These are phyloP conservation scores for Sisor rabdophorus DNA, from an alignment of 2,113 vertebrate species.

Conservation along the genomic window DNA sequence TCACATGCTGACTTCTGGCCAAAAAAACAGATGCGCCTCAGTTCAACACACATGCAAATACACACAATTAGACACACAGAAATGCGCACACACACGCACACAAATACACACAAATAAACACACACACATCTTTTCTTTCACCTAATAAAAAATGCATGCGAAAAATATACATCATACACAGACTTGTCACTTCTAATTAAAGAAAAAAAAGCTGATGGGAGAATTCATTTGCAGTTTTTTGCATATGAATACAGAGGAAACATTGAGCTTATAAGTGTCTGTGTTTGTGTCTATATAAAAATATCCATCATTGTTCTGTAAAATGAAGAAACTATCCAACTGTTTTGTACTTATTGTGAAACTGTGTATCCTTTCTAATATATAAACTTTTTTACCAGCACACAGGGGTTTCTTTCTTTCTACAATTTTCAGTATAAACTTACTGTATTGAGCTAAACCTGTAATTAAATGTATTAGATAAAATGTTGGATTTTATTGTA, in stretches of 20 bases:
- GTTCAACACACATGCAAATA: constrained; percentile 28
- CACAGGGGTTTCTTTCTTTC: too few relatives aligned
- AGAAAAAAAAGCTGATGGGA: neutral
- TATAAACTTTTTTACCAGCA: too few relatives aligned
- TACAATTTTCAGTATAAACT: too few relatives aligned
- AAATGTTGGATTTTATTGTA: too few relatives aligned
- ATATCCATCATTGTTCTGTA: neutral
- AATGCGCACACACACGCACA: constrained; percentile 6
- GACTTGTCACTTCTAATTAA: neutral
- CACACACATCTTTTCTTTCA: too few relatives aligned
- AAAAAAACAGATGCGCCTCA: constrained; percentile 8
- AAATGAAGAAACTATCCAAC: too few relatives aligned
- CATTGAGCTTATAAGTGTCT: neutral
- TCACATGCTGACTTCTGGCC: neutral
- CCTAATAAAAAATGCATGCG: too few relatives aligned
- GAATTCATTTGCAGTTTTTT: neutral
- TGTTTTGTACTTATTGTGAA: too few relatives aligned
- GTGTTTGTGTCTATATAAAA: neutral
- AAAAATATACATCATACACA: too few relatives aligned
- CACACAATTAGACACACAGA: neutral
- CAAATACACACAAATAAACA: constrained; percentile 16
- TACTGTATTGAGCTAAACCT: too few relatives aligned
- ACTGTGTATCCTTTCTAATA: neutral
- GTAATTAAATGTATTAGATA: too few relatives aligned
- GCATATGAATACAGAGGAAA: neutral